A percentile compares a stretch with the other conserved stretches of the same genome.
Conservation (phyloP, 2,113 vertebrate genomes). For the Charadrius vociferus region DNA sequence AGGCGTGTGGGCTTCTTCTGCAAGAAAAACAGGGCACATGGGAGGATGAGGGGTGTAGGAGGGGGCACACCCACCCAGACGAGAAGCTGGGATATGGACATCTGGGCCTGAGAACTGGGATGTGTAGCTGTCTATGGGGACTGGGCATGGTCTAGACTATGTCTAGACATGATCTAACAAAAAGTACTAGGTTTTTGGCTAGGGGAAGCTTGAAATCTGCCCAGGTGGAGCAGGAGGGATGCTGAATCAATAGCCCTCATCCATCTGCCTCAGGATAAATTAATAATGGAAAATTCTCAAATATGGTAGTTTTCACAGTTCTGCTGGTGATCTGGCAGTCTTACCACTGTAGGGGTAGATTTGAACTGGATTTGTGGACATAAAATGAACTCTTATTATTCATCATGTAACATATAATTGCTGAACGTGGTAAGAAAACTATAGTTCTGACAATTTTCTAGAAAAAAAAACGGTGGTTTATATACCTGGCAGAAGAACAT, state of each 20-base stretch:
- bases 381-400: neutral
- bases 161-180: slow-evolving; percentile 55
- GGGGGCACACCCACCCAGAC: neutral
- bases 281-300: neutral
- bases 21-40: neutral
- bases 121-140: neutral
- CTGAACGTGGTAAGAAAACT: neutral
- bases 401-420: neutral
- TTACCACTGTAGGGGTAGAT: neutral
- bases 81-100: neutral
- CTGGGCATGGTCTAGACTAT: neutral
- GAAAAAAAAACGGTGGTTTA: neutral
- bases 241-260: neutral
- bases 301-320: neutral
- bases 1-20: neutral
- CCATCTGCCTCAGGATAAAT: neutral
- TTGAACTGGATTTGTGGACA: neutral
- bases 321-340: neutral
- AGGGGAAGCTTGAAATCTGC: neutral
- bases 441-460: neutral
- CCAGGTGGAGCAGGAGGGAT: slow-evolving; percentile 2
- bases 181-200: slow-evolving; percentile 2
- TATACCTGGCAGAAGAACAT: neutral
- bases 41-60: neutral
- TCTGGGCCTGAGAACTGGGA: neutral